Base-by-base conservation (phyloP, 2,888 invertebrate species). In the Entomobrya proxima region DNA sequence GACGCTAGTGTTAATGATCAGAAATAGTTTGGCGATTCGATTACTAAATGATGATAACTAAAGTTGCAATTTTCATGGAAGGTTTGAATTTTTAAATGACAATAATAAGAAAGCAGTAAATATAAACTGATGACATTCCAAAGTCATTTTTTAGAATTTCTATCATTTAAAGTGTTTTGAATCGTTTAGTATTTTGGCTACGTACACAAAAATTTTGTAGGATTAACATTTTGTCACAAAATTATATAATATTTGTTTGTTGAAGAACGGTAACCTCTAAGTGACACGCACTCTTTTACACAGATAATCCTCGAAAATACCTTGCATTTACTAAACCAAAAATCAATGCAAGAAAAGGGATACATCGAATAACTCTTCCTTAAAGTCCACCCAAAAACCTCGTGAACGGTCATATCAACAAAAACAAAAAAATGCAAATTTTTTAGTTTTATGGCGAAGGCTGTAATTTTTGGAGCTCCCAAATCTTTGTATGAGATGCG, bases 371-470 rank as follows among this genome's bases (percentile, higher is more conserved):
- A 21, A 37, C 72, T 74, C 74, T 74, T 74, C 74, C 74, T 74
- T 50, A 47, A 47, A 47, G 47, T 47, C 5, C 47, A 47, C 47
- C 55, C 21, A 74, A 50, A 50, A 72, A 47, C 74, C 74, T 74
- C 74, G 74, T 30, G 18, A 18, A 74, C 30, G 50, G 74, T 74
- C 74, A 74, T 18, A 44, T 44, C 21, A 47, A 32, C 50, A 47
- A 32, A 47, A 44, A 72, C n/a, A 72, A 74, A 47, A 47, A 74
- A 32, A 74, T 74, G 74, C 74, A 74, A 74, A 74, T 74, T 74
- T 35, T 27, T 74, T 18, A 15, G 5, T n/a, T 55, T 9, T 55
- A 7, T 47, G 50, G n/a, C 32, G 50, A 7, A 50, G 74, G 32
- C 74, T 74, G 21, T 74, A 74, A 74, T 74, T 74, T 74, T 32